Conservation (phyloP, 1,140 invertebrate genomes). For the Pseudomyrmex pallidus region DNA sequence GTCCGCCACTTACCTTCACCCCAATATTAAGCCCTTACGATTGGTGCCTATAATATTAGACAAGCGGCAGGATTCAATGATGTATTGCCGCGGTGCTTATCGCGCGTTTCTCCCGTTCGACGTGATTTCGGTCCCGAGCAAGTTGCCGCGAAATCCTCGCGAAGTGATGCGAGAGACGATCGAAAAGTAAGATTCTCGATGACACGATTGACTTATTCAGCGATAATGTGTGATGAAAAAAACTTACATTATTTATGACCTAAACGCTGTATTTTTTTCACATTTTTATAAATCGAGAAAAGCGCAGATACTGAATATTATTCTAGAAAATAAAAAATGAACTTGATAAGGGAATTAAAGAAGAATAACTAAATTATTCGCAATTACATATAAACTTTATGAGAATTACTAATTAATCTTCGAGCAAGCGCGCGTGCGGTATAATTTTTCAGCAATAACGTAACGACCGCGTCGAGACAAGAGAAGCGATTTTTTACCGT, state of each 20-base stretch:
- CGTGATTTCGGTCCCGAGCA: not conserved
- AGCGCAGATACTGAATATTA: not conserved
- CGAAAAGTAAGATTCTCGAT: not conserved
- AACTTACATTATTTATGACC: not conserved
- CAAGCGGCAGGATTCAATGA: slow-evolving; percentile 83
- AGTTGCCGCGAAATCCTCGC: slow-evolving; percentile 15
- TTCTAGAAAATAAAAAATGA: not conserved
- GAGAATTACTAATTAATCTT: too few species aligned
- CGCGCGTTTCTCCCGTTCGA: slow-evolving; percentile 61
- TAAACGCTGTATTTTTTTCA: not conserved
- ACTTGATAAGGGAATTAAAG: not conserved
- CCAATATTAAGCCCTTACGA: slow-evolving; percentile 85
- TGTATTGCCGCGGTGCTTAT: slow-evolving; percentile 77
- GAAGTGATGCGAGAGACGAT: not conserved
- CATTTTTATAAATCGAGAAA: not conserved
- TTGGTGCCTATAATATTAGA: slow-evolving; percentile 85
- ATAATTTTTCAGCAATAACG: too few species aligned
- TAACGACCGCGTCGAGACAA: too few species aligned
- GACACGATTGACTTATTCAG: not conserved
- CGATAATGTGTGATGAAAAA: not conserved
- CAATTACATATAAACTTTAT: too few species aligned
- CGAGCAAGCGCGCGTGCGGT: too few species aligned
- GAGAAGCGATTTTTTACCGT: not conserved
- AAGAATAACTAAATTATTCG: not conserved
- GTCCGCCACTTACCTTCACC: slow-evolving; percentile 85